These are phyloP conservation scores for Shinisaurus crocodilurus DNA, from an alignment of 2,113 vertebrate genomes.

Conservation along the genomic window DNA sequence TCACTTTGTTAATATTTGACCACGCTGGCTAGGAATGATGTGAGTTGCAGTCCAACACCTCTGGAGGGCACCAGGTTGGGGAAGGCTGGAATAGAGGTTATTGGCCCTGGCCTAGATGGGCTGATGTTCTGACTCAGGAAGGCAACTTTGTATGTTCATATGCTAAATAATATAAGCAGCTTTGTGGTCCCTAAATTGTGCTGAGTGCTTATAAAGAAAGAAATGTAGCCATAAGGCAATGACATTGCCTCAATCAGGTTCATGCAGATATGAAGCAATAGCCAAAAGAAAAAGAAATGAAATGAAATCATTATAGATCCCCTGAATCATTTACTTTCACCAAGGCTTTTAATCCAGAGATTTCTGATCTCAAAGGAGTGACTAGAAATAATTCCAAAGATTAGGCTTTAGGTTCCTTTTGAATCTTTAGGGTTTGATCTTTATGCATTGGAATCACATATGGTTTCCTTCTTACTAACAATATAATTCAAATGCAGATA, in stretches of 20 bases:
- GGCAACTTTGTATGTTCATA: background rate
- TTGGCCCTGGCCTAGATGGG: background rate
- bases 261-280: background rate
- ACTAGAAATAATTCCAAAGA: constrained; percentile 11
- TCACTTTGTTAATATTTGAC: too few species aligned
- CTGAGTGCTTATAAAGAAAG: background rate
- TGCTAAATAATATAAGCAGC: background rate
- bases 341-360: background rate
- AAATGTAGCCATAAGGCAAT: background rate
- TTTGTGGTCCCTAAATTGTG: background rate
- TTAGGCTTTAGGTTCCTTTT: background rate
- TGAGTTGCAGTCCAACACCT: too few species aligned
- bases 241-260: background rate
- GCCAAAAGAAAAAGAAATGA: background rate
- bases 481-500: background rate
- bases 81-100: too few species aligned
- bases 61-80: too few species aligned
- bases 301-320: background rate
- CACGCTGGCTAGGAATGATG: too few species aligned
- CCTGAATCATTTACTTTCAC: background rate
- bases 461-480: background rate
- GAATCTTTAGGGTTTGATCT: background rate
- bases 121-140: background rate
- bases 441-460: background rate
- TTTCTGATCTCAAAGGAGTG: background rate